Base-by-base conservation (phyloP, 2,797 vertebrate species). In the Syndactyla subalaris region DNA sequence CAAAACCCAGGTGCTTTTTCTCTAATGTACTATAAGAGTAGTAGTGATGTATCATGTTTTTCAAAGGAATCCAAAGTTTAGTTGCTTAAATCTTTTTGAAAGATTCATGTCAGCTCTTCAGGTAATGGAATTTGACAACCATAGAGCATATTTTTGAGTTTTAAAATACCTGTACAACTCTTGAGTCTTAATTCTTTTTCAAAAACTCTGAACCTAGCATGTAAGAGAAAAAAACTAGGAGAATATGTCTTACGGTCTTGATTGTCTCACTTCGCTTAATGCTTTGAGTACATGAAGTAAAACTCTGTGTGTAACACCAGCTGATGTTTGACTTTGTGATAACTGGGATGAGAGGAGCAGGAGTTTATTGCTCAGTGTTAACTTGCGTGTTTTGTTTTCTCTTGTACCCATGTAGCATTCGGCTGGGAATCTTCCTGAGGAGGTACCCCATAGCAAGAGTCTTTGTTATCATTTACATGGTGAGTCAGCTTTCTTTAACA, bases 391-490 rank as follows among this genome's bases (percentile, higher is more conserved):
- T 76, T 63, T 90, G 57, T 48, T 89, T 62, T 65, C 38, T 78
- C 45, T 88, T 93, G 59, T 48, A 4, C 41, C 84, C 84, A 66
- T 57, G 24, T 93, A 99, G 99, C 97, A 99, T 99, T 97, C 98
- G 99, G 58, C 97, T 99, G 89, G 99, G 99, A 87, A 99, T 99
- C 97, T 99, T 99, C 94, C 97, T 99, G 79, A 98, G 99, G 85
- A 98, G 99, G 45, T 99, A 99, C 93, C 99, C 99, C 10, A 98
- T 99, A 68, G 99, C 99, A 79, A 98, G 99, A 94, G 98, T 99
- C 24, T 99, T 99, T 89, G 98, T 99, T 38, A 99, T 99, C 58
- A 97, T 99, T 84, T 99, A 99, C 96, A 99, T 99, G 98, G 99
- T 99, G 94, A 99, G 99, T 98, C 88, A 82, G 22, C 57, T 88